Evolutionary conservation across 2,888 invertebrate genomes (phyloP), one percentile per base, ranked within the genome.

Genomic region (Limenitis camilla): DNA sequence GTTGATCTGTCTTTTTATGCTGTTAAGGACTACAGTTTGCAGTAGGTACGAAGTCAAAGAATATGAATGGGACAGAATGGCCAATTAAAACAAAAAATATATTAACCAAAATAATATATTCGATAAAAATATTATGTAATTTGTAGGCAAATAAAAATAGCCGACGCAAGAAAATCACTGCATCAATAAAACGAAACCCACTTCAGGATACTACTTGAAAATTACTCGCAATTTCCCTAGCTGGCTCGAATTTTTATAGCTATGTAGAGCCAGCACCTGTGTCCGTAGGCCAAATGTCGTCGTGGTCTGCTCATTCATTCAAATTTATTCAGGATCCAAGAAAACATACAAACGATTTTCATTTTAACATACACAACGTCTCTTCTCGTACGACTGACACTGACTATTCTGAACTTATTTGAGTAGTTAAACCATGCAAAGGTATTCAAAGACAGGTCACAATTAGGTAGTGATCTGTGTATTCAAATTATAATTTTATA

Each of bases 291-390:
- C 72, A 71, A 71, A 74, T 73, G 74, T 74, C 61, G 61, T 61
- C 61, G 61, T 60, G 63, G 60, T 67, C 67, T 68, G 67, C 63
- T 78, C 75, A 68, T 49, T 63, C 68, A 77, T 79, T 78, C 75
- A 78, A 81, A 81, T 80, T 76, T 80, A 81, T 80, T 79, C 80
- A 79, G 67, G 65, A 74, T 39, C 29, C 30, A 38, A 45, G 45
- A 35, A 36, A 45, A 45, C 29, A 45, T 45, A 38, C 45, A 45
- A 45, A 30, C 45, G 45, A 38, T 45, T 45, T 6, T 6, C 11
- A 38, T 45, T 36, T 36, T 36, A 10, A 45, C 36, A 38, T n/a
- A 35, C 45, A 19, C 19, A 19, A 19, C 1, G 19, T 19, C 19
- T 19, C 19, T 19, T 19, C 19, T 3, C 19, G 19, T n/a, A n/a